These are phyloP conservation scores for Stenoptilia bipunctidactyla DNA, from an alignment of 2,888 invertebrate species.

Conservation along the genomic window DNA sequence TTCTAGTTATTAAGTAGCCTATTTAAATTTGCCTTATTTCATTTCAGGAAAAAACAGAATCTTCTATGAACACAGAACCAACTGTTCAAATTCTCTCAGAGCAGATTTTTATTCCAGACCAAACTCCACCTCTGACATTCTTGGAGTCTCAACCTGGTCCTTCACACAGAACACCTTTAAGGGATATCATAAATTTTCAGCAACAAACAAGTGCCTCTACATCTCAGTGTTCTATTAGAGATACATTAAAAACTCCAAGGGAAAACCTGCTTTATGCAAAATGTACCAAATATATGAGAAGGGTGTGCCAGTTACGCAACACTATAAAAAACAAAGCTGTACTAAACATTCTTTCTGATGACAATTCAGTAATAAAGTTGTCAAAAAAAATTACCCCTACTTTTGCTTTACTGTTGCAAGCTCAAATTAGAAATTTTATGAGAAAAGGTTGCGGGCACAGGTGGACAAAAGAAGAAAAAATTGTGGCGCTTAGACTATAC, in stretches of 20 bases:
- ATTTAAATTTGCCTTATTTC: no score
- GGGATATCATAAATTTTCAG: not conserved
- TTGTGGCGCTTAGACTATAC: slow-evolving; percentile 3
- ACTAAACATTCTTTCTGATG: not conserved
- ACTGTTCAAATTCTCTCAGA: no score
- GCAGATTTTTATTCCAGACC: not conserved
- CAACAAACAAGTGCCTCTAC: not conserved
- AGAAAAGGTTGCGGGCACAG: not conserved
- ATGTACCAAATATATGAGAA: slow-evolving; percentile 3
- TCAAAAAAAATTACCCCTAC: slow-evolving; percentile 2
- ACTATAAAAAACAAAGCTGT: not conserved
- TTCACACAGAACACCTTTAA: not conserved
- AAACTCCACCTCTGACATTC: not conserved
- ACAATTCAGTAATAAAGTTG: slow-evolving; percentile 1
- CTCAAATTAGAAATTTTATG: slow-evolving; percentile 1
- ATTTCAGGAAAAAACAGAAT: no score
- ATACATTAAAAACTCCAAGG: not conserved
- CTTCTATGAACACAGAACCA: no score
- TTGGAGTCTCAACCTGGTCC: not conserved
- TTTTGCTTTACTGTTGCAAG: not conserved
- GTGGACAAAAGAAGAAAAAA: slow-evolving; percentile 2
- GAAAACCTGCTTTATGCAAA: not conserved
- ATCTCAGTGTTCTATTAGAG: no score
- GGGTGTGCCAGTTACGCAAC: slow-evolving; percentile 2
- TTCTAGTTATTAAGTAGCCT: no score